Conservation (phyloP, 2,888 invertebrate species). For the Serrognathus titanus region DNA sequence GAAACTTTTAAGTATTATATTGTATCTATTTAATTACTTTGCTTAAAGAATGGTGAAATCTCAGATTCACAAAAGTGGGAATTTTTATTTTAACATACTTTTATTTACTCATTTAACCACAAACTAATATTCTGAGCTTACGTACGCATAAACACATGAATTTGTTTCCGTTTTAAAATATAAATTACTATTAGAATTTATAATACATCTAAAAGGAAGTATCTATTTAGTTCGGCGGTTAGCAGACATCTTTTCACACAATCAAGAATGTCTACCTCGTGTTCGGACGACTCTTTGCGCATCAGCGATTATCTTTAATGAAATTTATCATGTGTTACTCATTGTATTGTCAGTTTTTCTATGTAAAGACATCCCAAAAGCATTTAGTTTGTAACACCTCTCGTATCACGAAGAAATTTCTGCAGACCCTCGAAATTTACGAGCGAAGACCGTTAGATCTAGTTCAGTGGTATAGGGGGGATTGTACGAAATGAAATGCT, state of each 20-base stretch:
- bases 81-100: no score
- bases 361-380: slow-evolving; percentile 31
- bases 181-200: no score
- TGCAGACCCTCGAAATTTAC: slow-evolving; percentile 24
- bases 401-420: slow-evolving; percentile 32
- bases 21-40: no score
- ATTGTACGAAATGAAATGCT: slow-evolving; percentile 35
- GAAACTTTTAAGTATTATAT: no score
- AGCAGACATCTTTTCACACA: slow-evolving; percentile 38
- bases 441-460: slow-evolving; percentile 37
- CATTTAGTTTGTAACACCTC: slow-evolving; percentile 25
- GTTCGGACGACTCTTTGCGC: slow-evolving; percentile 43
- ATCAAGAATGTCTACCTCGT: slow-evolving; percentile 34
- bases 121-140: no score
- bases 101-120: no score
- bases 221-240: slow-evolving; percentile 36
- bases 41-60: no score
- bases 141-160: no score
- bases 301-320: slow-evolving; percentile 39
- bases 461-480: slow-evolving; percentile 41
- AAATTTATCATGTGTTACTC: slow-evolving; percentile 48
- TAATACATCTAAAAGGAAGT: slow-evolving; percentile 1
- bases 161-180: no score
- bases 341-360: slow-evolving; percentile 34
- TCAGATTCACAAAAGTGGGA: no score